Conservation (phyloP, 2,888 invertebrate genomes). For the Lucinisca nassula region DNA sequence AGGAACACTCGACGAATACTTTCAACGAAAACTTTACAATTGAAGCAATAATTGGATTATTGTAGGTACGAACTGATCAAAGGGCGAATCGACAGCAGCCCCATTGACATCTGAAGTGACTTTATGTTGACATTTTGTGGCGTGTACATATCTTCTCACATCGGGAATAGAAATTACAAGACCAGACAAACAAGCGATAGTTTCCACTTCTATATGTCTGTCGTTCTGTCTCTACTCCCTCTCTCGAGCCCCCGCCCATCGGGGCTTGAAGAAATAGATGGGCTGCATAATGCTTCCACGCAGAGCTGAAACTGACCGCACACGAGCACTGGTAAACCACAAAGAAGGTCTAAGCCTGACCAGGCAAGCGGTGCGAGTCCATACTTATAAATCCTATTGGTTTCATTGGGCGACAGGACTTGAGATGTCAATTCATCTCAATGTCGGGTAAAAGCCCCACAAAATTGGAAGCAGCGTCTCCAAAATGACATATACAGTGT, state of each 20-base stretch:
- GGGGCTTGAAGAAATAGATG: neutral
- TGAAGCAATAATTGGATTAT: neutral
- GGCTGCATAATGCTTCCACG: no score
- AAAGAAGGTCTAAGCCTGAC: no score
- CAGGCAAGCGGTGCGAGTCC: no score
- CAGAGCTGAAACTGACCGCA: no score
- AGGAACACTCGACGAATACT: neutral
- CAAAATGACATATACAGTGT: no score
- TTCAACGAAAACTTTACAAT: neutral
- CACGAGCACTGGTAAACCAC: no score
- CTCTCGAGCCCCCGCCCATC: neutral
- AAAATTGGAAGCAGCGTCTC: no score
- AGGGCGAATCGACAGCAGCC: neutral
- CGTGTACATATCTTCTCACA: neutral
- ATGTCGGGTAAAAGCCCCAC: no score
- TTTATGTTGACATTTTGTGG: neutral
- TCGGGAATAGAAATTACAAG: neutral
- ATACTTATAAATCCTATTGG: no score
- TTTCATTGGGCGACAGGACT: no score
- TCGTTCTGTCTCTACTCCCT: neutral
- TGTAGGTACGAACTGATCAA: conserved; percentile 8
- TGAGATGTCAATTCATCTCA: no score
- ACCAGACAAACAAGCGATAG: neutral
- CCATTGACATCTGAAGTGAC: neutral
- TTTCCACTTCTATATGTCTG: no score